Evolutionary conservation across 2,113 vertebrate species (phyloP), one percentile per base, ranked within the genome.

Genomic region (Leuciscus idus): DNA sequence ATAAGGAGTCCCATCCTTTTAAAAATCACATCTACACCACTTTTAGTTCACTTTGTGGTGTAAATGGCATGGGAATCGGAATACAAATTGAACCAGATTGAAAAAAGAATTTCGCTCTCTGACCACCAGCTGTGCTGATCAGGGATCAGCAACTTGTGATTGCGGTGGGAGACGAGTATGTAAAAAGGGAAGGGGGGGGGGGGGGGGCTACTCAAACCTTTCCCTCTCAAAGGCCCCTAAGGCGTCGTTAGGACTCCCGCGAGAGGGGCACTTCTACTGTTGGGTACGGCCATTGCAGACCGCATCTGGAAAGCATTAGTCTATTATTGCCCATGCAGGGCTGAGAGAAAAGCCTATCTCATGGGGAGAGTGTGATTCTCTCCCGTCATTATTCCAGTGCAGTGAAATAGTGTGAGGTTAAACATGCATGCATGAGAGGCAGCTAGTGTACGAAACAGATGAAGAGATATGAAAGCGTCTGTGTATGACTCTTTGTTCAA

Each of bases 221-320:
- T 68, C 82, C 78, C 26, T 19, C 36, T 70, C 33, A 73, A 62
- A 91, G 87, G 89, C 92, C 93, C 91, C 92, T 84, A 90, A 92
- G 93, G 92, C 91, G 90, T 91, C 88, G 90, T 95, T 93, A 94
- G 92, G 91, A 88, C 91, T 84, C 64, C 90, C 84, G 89, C 85
- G 84, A 90, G 90, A 89, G 89, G 87, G 90, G 87, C 90, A 90
- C 90, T 92, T 94, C 88, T 89, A 93, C 88, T 85, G 85, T 89
- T 92, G 90, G 90, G 84, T 86, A 83, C 74, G 78, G 81, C 89
- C 81, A 89, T 83, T 92, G 89, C 92, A 85, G 84, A 92, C 87
- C 86, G 85, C 92, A 95, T 95, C 93, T 94, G 94, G 94, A 94
- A 95, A 88, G 88, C 89, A 95, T 95, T 94, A 94, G 1, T 77